phyloP scores from a whole-genome alignment of 2,797 vertebrate genomes.

The Agapornis canus region DNA sequence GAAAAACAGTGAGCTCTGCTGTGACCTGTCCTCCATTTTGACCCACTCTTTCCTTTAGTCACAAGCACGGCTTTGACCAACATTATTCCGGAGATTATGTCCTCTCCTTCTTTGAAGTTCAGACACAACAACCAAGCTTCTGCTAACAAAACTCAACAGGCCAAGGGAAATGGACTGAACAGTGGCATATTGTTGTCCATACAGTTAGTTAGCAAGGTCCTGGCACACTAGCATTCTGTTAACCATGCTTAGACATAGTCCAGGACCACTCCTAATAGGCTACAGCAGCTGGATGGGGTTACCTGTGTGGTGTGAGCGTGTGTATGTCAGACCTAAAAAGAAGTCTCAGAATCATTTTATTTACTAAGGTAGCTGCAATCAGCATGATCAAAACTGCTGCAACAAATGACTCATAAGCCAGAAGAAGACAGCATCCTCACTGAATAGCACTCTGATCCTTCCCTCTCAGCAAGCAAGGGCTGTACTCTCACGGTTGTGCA shows the following conservation, averaged over 20 bases:
- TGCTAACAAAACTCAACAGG: not conserved
- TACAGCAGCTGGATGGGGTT: not conserved
- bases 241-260: not conserved
- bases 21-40: not conserved
- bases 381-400: not conserved
- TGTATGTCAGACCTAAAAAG: not conserved
- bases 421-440: not conserved
- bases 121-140: not conserved
- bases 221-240: not conserved
- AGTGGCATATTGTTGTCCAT: fast-evolving
- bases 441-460: not conserved
- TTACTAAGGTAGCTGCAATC: not conserved
- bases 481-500: not conserved
- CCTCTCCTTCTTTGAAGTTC: not conserved
- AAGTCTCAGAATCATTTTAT: not conserved
- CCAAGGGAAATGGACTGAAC: not conserved
- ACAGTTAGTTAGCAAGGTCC: not conserved
- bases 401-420: not conserved
- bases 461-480: not conserved
- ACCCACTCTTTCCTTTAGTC: not conserved
- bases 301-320: not conserved
- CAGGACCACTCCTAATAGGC: not conserved
- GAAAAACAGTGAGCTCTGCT: not conserved
- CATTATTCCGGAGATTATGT: not conserved
- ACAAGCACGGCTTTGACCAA: not conserved